A percentile compares a stretch with the other conserved stretches of the same genome.
phyloP scores from a whole-genome alignment of 2,888 invertebrate genomes.

The Protodeltote pygarga region DNA sequence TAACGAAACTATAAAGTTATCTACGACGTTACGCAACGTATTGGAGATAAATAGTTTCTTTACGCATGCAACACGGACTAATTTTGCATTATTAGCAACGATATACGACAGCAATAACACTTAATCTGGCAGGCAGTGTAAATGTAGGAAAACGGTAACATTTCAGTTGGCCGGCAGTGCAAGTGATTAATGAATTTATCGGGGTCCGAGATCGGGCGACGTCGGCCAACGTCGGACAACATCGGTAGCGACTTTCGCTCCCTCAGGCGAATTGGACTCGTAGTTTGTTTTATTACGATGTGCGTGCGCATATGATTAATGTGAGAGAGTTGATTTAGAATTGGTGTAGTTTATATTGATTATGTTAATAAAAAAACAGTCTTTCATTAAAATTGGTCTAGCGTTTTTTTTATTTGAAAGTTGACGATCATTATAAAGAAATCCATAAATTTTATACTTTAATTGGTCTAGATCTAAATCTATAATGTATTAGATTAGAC shows the following conservation, averaged over 20 bases:
- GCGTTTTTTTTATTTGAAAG: conserved; percentile 2
- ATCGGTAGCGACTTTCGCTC: conserved; percentile 71
- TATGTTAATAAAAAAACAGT: conserved; percentile 21
- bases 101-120: conserved; percentile 42
- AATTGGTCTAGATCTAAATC: too few species aligned
- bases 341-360: conserved; percentile 31
- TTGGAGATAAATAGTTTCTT: conserved; percentile 19
- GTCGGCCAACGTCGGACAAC: conserved; percentile 43
- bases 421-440: too few species aligned
- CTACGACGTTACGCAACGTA: background rate
- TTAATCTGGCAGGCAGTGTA: conserved; percentile 40
- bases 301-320: conserved; percentile 49
- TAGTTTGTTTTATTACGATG: conserved; percentile 52
- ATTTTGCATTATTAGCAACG: conserved; percentile 39
- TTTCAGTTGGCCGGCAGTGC: conserved; percentile 47
- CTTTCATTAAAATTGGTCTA: conserved; percentile 15
- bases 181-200: conserved; percentile 75
- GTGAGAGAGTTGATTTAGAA: conserved; percentile 34
- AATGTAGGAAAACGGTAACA: conserved; percentile 37
- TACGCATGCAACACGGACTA: conserved; percentile 25
- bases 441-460: too few species aligned
- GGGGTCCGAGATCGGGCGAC: conserved; percentile 55
- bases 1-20: background rate
- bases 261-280: conserved; percentile 57
- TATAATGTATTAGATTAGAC: too few species aligned